Evolutionary conservation across 2,113 vertebrate genomes (phyloP).

Genomic region (Acrocephalus arundinaceus): DNA sequence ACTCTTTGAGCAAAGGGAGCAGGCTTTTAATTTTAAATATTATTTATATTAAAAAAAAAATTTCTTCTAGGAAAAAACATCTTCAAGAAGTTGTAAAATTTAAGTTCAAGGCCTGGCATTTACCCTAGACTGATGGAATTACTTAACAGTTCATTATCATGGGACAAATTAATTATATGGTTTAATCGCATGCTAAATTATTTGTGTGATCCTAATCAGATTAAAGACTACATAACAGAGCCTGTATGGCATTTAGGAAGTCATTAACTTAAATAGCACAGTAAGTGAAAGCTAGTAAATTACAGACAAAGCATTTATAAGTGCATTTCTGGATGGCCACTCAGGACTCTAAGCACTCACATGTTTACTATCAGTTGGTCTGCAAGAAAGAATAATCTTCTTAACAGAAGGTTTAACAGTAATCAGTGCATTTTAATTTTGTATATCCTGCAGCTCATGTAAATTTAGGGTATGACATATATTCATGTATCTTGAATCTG

Average conservation of each 20-base stretch:
- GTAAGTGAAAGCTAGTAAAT: not conserved
- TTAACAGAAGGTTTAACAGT: not conserved
- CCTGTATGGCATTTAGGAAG: not conserved
- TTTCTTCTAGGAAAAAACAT: not conserved
- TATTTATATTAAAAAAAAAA: not conserved
- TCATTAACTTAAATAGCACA: not conserved
- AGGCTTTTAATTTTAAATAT: not conserved
- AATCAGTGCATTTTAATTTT: not conserved
- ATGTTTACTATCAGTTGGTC: not conserved
- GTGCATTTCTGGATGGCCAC: not conserved
- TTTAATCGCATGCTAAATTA: not conserved
- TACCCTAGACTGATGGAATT: not conserved
- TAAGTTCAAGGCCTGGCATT: not conserved
- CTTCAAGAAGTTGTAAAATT: not conserved
- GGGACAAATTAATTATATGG: not conserved
- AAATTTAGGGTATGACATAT: not conserved
- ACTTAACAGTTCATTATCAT: not conserved
- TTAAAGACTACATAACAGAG: slow-evolving; percentile 5
- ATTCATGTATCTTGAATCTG: not conserved
- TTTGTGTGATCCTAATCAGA: not conserved
- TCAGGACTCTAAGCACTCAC: not conserved
- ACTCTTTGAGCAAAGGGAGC: not conserved
- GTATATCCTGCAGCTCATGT: not conserved
- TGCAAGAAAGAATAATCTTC: not conserved
- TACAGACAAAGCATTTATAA: not conserved